Base-by-base conservation (phyloP, 1,140 invertebrate genomes). In the Heliconius eleuchia region DNA sequence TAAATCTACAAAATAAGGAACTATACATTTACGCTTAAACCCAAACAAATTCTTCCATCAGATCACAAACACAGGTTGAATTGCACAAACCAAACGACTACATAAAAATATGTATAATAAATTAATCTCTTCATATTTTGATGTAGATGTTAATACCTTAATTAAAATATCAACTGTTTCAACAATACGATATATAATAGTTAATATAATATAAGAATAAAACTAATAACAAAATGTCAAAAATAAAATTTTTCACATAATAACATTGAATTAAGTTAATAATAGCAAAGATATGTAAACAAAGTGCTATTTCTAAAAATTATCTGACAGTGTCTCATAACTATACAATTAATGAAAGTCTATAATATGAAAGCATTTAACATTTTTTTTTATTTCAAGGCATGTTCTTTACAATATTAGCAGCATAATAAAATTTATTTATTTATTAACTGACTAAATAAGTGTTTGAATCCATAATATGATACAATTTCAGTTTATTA, bases 11-110 rank as follows among this genome's bases (percentile, higher is more conserved):
- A 91, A 91, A 91, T 89, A 94, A 93, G 92, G 92, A 93, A 94
- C 92, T 93, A 92, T 92, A 92, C 85, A 89, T 89, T 90, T 90
- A 92, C 85, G 87, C 86, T 91, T 91, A 94, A 91, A 91, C 74
- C 77, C 87, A 92, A 93, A 89, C 83, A 86, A 90, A 88, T 87
- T 84, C 88, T 89, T 86, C 87, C 89, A 92, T 92, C 91, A 94
- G 91, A 94, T 94, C 92, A 92, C 91, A 93, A 92, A 91, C 85
- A 92, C 85, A 92, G 84, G 85, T 90, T 88, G 86, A 88, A 92
- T 92, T 91, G 91, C 90, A 92, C 90, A 88, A 87, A 80, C 90
- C 83, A 92, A 90, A 89, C 85, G 85, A 89, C 87, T 91, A 92
- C 88, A 87, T 88, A 84, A 83, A 87, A 87, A 87, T 85, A 88